Conservation (phyloP, 1,140 invertebrate genomes). For the Diachasma alloeum region DNA sequence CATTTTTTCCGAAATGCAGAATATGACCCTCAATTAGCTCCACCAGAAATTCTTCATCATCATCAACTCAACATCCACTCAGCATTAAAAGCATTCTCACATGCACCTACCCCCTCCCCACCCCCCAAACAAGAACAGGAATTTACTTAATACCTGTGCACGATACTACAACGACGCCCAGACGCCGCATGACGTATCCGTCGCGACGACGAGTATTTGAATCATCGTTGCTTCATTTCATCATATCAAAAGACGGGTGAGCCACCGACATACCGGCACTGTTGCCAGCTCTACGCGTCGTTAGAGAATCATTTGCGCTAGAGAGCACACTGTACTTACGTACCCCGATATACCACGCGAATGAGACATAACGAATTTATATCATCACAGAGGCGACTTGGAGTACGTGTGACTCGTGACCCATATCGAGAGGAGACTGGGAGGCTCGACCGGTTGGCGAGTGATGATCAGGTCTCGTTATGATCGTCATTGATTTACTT, state of each 20-base stretch:
- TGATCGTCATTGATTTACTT: background rate
- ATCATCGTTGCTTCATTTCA: slow-evolving; percentile 29
- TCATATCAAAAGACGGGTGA: background rate
- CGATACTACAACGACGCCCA: slow-evolving; percentile 2
- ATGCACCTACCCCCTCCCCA: too few relatives aligned
- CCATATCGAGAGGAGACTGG: background rate
- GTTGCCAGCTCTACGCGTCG: slow-evolving; percentile 12
- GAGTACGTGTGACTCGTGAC: background rate
- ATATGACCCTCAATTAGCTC: too few relatives aligned
- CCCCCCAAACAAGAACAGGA: too few relatives aligned
- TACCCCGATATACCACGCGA: background rate
- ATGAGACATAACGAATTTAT: background rate
- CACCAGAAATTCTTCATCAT: too few relatives aligned
- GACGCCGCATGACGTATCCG: slow-evolving; percentile 9
- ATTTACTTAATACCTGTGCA: too few relatives aligned
- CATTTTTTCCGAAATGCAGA: too few relatives aligned
- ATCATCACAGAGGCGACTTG: background rate
- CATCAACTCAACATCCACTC: too few relatives aligned
- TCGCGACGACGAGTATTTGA: slow-evolving; percentile 23
- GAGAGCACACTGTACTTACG: background rate
- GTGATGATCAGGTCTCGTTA: background rate
- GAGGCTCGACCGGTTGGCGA: background rate
- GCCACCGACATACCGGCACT: background rate
- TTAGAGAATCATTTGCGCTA: background rate
- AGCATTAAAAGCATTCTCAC: too few relatives aligned